A percentile compares a stretch with the other conserved stretches of the same genome.
These are phyloP conservation scores for Colletes latitarsis DNA, from an alignment of 1,140 invertebrate genomes.

Conservation along the genomic window DNA sequence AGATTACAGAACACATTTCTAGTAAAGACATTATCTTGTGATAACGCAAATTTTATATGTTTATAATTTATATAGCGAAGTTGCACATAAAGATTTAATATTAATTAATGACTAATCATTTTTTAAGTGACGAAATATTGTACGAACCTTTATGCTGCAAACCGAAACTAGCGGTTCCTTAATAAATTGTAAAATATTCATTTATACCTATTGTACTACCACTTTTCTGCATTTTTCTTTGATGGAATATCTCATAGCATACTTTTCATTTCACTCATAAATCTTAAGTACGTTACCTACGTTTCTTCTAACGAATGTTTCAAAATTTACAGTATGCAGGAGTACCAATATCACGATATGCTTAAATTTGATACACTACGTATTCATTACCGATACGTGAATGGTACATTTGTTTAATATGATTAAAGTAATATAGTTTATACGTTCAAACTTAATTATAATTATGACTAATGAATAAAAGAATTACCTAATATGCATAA, in stretches of 20 bases:
- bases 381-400: not conserved
- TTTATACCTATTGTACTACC: constrained; percentile 1
- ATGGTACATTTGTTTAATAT: not conserved
- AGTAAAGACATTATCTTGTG: constrained; percentile 50
- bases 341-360: not conserved
- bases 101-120: not conserved
- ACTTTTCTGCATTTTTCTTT: not conserved
- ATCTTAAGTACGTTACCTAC: no score
- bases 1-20: constrained; percentile 11
- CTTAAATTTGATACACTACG: not conserved
- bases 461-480: not conserved
- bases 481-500: not conserved
- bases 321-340: not conserved
- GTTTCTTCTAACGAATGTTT: not conserved
- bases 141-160: constrained; percentile 4
- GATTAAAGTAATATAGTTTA: not conserved
- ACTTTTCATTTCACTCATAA: not conserved
- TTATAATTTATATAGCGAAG: constrained; percentile 50
- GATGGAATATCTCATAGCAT: not conserved
- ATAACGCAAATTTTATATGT: constrained; percentile 57
- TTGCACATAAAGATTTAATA: not conserved
- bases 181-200: constrained; percentile 7
- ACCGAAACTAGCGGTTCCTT: not conserved
- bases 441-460: not conserved
- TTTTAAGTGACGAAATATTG: constrained; percentile 1